These are phyloP conservation scores for Agrotis puta DNA, from an alignment of 2,888 invertebrate species.

Conservation along the genomic window DNA sequence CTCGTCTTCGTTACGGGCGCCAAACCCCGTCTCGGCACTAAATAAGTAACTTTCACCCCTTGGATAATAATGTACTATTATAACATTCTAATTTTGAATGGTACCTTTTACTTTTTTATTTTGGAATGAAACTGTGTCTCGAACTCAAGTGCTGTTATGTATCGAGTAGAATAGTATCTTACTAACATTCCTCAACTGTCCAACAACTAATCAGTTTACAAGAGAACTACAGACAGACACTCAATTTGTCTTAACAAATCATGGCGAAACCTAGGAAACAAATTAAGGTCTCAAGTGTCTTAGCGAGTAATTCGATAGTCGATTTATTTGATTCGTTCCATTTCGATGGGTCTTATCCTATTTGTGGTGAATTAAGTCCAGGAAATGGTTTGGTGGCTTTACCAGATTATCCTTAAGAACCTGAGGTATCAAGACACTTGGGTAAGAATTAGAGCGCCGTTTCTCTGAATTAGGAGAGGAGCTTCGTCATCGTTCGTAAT, in stretches of 20 bases:
- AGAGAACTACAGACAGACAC: slow-evolving; percentile 33
- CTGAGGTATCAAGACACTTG: slow-evolving; percentile 55
- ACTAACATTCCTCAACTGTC: slow-evolving; percentile 25
- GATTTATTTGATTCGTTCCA: slow-evolving; percentile 67
- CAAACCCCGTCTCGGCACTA: too few relatives aligned
- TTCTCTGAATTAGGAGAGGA: slow-evolving; percentile 33
- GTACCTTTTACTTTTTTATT: neutral
- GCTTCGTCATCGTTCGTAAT: slow-evolving; percentile 46
- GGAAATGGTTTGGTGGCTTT: slow-evolving; percentile 59
- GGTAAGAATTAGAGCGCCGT: slow-evolving; percentile 42
- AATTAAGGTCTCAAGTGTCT: slow-evolving; percentile 62
- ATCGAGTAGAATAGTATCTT: neutral
- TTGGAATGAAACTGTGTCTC: neutral
- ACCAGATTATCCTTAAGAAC: slow-evolving; percentile 61
- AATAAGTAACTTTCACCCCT: too few relatives aligned
- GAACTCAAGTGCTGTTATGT: neutral
- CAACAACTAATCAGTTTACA: slow-evolving; percentile 34
- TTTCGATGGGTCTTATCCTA: slow-evolving; percentile 67
- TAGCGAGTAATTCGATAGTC: slow-evolving; percentile 68
- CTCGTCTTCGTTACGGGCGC: too few relatives aligned
- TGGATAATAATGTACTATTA: too few relatives aligned
- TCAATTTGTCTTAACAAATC: slow-evolving; percentile 60
- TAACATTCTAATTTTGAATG: neutral
- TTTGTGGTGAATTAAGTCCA: slow-evolving; percentile 72
- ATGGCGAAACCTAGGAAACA: slow-evolving; percentile 59